Conservation (phyloP, 37 sponge, comb jelly and placozoan species). For the Mnemiopsis leidyi region DNA sequence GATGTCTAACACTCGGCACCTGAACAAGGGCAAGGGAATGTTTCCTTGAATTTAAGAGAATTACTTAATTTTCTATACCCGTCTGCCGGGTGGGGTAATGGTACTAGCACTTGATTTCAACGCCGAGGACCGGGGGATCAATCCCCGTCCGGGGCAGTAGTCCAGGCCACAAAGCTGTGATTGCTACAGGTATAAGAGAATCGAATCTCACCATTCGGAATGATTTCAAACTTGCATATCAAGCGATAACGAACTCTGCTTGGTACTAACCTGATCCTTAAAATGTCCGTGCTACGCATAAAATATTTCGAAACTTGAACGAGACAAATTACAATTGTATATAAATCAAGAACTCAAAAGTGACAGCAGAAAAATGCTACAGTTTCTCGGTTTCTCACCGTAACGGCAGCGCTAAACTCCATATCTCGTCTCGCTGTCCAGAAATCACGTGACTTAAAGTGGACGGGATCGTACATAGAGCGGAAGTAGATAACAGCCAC, state of each 20-base stretch:
- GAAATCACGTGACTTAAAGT: background rate
- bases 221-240: background rate
- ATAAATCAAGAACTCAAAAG: too few relatives aligned
- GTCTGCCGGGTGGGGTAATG: background rate
- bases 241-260: background rate
- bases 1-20: conserved; percentile 24
- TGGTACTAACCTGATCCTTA: background rate
- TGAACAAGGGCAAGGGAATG: background rate
- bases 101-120: too few relatives aligned
- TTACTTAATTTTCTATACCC: too few relatives aligned
- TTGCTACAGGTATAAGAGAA: too few relatives aligned
- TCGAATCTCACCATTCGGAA: too few relatives aligned
- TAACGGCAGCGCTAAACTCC: background rate
- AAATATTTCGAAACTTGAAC: too few relatives aligned
- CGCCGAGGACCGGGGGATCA: too few relatives aligned
- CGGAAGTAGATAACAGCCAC: conserved; percentile 40
- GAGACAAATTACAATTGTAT: too few relatives aligned
- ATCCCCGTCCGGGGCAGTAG: too few relatives aligned
- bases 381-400: background rate
- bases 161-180: too few relatives aligned
- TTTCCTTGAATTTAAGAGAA: too few relatives aligned
- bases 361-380: background rate
- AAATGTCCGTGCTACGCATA: background rate
- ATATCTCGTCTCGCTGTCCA: conserved; percentile 22
- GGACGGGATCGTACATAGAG: conserved; percentile 6